Base-by-base conservation (phyloP, 2,797 vertebrate genomes). In the Tenualosa thibaudeaui region DNA sequence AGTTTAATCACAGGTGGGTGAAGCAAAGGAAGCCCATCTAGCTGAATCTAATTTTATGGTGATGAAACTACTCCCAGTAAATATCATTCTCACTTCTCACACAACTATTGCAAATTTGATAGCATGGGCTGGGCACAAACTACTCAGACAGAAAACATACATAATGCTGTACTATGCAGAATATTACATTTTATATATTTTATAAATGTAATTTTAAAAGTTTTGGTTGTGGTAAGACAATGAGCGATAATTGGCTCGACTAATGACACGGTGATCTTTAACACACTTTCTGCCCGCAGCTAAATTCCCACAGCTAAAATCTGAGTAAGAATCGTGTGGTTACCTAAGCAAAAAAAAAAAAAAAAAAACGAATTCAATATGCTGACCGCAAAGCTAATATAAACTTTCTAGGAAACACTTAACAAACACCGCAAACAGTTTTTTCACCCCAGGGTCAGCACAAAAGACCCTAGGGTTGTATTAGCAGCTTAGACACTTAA, bases 1-100 rank as follows among this genome's bases (percentile, higher is more conserved):
- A 99, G 98, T 92, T 96, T 99, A 84, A 97, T 99, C 90, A 99
- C 98, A 97, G 98, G 98, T 99, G 96, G n/a, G 10, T 7, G n/a
- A 37, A 89, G 40, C 84, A 83, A 82, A 81, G n/a, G 40, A 26
- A 19, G 24, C 31, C 56, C 68, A 6, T 40, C 68, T 40, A 13
- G 37, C 40, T 19, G 17, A 22, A 22, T 15, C n/a, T 6, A 15
- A 46, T 46, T n/a, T 19, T 5, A 78, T 19, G 5, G 2, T 22
- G 71, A 46, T 78, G 22, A 78, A 58, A 58, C 56, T 22, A n/a
- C 56, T 58, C 56, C 56, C 62, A 68, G 62, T 31, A 5, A 37
- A 71, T 71, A 3, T 71, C 1, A 26, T 26, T 12, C 22, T 78
- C 40, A 78, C 37, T 43, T 43, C 8, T 51, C 50, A 51, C 71